Conservation (phyloP, 2,797 vertebrate genomes). For the Myioborus miniatus region DNA sequence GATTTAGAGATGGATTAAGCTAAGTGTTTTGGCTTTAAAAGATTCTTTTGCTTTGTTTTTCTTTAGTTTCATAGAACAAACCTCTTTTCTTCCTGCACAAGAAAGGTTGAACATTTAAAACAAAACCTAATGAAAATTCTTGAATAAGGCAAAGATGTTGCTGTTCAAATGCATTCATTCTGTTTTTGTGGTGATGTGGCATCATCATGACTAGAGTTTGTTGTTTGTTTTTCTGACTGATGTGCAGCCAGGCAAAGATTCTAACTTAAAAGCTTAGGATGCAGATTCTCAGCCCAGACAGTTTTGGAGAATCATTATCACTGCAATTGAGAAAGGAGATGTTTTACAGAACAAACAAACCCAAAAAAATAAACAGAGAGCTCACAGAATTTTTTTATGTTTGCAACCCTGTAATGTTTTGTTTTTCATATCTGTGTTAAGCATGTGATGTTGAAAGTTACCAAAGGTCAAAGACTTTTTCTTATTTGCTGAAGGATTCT, state of each 20-base stretch:
- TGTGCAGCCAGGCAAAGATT: conserved; percentile 35
- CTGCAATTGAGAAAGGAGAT: background rate
- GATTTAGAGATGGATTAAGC: conserved; percentile 21
- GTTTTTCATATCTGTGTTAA: conserved; percentile 23
- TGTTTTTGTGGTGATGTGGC: conserved; percentile 4
- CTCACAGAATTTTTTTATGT: background rate
- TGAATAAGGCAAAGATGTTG: conserved; percentile 10
- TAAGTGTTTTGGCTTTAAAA: conserved; percentile 18
- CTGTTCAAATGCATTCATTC: background rate
- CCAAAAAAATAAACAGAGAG: conserved; percentile 23
- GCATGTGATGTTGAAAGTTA: background rate
- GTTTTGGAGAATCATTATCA: conserved; percentile 18
- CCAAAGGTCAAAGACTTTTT: background rate
- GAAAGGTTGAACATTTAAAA: conserved; percentile 20
- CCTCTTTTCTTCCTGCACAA: background rate
- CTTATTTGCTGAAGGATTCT: background rate
- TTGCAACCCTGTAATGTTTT: background rate
- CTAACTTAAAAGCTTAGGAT: conserved; percentile 27
- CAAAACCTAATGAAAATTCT: conserved; percentile 45
- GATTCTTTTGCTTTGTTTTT: background rate
- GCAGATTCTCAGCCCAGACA: background rate
- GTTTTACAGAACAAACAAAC: background rate
- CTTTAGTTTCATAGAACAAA: background rate
- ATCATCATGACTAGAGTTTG: conserved; percentile 15
- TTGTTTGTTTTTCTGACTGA: conserved; percentile 37